These are phyloP conservation scores for Temnothorax unifasciatus DNA, from an alignment of 2,888 invertebrate genomes.

Conservation along the genomic window DNA sequence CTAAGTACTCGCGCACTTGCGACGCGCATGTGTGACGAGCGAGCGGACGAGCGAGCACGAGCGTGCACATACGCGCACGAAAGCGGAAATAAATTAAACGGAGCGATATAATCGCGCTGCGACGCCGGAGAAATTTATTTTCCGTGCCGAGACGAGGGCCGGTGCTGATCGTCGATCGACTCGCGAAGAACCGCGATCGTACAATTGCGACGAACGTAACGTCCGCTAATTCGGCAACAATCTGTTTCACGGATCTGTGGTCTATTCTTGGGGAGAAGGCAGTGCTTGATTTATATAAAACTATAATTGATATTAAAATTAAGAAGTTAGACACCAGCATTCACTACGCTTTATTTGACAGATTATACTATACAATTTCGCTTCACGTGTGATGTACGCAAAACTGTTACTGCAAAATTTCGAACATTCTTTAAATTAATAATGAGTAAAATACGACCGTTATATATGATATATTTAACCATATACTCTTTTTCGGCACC, in stretches of 20 bases:
- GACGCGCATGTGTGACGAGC: conserved; percentile 58
- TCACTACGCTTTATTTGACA: neutral
- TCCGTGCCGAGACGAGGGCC: neutral
- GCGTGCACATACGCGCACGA: conserved; percentile 43
- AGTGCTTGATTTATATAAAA: neutral
- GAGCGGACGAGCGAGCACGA: conserved; percentile 32
- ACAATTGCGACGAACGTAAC: too few relatives aligned
- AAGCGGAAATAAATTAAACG: conserved; percentile 40
- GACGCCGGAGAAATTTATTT: conserved; percentile 37
- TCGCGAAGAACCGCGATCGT: neutral
- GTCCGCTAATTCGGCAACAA: neutral
- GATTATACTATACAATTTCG: neutral
- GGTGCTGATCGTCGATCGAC: neutral
- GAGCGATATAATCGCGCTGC: neutral
- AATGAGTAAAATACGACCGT: too few relatives aligned
- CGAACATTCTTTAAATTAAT: neutral
- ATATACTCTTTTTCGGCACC: too few relatives aligned
- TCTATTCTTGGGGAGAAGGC: neutral
- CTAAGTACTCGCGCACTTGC: conserved; percentile 55
- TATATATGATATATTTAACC: too few relatives aligned
- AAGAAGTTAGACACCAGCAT: neutral
- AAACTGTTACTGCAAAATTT: neutral
- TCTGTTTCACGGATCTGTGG: neutral
- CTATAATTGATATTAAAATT: neutral
- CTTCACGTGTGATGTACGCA: neutral